These are phyloP conservation scores for Syngnathus rostellatus DNA, from an alignment of 2,797 vertebrate genomes.

Conservation along the genomic window DNA sequence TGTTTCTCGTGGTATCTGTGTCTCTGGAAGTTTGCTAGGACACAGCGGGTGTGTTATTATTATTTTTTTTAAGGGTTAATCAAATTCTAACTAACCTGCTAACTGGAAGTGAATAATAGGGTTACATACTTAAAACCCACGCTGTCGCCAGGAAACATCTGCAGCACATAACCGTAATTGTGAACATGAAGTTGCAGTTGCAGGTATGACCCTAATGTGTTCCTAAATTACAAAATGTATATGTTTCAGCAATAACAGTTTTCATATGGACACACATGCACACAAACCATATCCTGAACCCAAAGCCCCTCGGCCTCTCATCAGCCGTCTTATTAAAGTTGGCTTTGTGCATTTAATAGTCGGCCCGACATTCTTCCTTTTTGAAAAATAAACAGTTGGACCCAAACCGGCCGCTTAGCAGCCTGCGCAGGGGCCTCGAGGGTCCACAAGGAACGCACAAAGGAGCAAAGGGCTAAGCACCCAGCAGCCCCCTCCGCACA, in stretches of 20 bases:
- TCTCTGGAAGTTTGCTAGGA: not conserved
- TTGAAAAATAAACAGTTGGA: slow-evolving; percentile 54
- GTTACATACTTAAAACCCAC: not conserved
- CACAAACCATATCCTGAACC: slow-evolving; percentile 19
- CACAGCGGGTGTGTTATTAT: not conserved
- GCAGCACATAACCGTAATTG: not conserved
- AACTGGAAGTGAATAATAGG: not conserved
- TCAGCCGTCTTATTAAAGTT: slow-evolving; percentile 63
- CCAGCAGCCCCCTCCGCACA: not conserved
- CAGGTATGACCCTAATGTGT: slow-evolving; percentile 6
- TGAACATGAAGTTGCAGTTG: slow-evolving; percentile 7
- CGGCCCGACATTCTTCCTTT: slow-evolving; percentile 40
- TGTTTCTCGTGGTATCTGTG: slow-evolving; percentile 6
- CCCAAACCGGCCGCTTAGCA: slow-evolving; percentile 23
- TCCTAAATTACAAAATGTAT: slow-evolving; percentile 6
- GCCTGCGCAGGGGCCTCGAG: not conserved
- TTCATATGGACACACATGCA: slow-evolving; percentile 6
- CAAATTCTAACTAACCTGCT: not conserved
- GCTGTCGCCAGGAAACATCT: slow-evolving; percentile 1
- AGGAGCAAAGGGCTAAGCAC: not conserved
- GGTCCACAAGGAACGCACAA: slow-evolving; percentile 19
- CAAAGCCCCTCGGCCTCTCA: slow-evolving; percentile 43
- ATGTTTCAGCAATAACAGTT: slow-evolving; percentile 1
- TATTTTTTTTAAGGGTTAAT: slow-evolving; percentile 6
- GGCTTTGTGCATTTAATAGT: slow-evolving; percentile 56